phyloP scores from a whole-genome alignment of 2,797 vertebrate species.

The Nannoperca australis region DNA sequence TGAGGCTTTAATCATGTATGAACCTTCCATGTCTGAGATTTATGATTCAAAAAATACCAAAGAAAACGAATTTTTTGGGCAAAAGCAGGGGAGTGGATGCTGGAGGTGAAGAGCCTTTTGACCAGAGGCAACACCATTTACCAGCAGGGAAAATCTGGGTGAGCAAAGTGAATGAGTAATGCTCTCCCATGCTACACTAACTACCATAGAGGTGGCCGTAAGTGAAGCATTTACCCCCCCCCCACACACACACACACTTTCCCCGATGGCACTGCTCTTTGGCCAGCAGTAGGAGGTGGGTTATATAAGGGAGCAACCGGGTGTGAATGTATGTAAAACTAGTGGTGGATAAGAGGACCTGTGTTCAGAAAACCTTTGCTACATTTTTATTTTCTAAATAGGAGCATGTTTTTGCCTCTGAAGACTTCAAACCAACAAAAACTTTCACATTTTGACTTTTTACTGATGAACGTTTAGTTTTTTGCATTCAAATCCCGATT shows the following conservation, averaged over 20 bases:
- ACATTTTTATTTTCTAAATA: slow-evolving; percentile 9
- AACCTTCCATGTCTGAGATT: slow-evolving; percentile 61
- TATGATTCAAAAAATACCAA: slow-evolving; percentile 51
- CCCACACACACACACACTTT: no score
- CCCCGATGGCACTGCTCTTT: slow-evolving; percentile 56
- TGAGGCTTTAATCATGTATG: slow-evolving; percentile 68
- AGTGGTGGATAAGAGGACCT: neutral
- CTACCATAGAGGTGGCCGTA: slow-evolving; percentile 65
- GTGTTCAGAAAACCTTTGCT: slow-evolving; percentile 21
- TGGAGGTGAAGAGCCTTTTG: slow-evolving; percentile 56
- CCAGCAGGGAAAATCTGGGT: slow-evolving; percentile 54
- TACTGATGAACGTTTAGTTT: slow-evolving; percentile 1
- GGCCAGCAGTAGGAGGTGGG: slow-evolving; percentile 34
- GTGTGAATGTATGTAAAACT: slow-evolving; percentile 30
- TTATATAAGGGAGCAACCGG: slow-evolving; percentile 45
- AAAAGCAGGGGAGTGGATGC: slow-evolving; percentile 24
- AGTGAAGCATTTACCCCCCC: slow-evolving; percentile 70
- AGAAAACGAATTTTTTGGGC: slow-evolving; percentile 53
- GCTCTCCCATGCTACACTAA: slow-evolving; percentile 56
- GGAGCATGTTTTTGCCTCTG: neutral
- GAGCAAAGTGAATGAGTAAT: slow-evolving; percentile 71
- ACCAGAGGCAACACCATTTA: slow-evolving; percentile 73
- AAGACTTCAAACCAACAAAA: slow-evolving; percentile 2
- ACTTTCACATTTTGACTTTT: slow-evolving; percentile 28
- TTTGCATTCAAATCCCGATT: slow-evolving; percentile 21